Evolutionary conservation across 2,797 vertebrate genomes (phyloP).

Genomic region (Phoebastria nigripes): DNA sequence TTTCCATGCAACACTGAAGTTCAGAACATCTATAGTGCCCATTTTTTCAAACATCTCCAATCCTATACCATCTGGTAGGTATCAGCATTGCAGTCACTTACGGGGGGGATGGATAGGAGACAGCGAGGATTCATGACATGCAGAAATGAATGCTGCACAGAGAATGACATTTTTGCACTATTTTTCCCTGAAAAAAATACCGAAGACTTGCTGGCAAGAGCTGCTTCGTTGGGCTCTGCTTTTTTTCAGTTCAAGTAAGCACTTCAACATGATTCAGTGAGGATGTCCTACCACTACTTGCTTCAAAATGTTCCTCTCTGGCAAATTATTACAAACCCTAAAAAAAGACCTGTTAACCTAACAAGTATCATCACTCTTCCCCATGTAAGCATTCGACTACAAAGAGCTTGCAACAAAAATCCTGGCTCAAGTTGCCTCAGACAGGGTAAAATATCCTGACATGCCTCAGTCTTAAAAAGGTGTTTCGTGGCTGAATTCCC

Average conservation of each 20-base stretch:
- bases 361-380: not conserved
- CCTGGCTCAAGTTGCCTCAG: constrained; percentile 14
- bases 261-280: constrained; percentile 9
- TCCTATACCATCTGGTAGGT: not conserved
- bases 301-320: constrained; percentile 32
- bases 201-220: not conserved
- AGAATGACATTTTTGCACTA: not conserved
- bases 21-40: not conserved
- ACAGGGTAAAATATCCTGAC: not conserved
- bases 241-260: not conserved
- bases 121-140: not conserved
- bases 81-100: not conserved
- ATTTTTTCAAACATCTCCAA: not conserved
- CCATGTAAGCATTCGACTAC: not conserved
- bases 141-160: not conserved
- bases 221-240: not conserved
- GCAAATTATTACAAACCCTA: constrained; percentile 31
- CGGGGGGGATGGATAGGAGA: not conserved
- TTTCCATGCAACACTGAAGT: not conserved
- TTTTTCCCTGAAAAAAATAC: not conserved
- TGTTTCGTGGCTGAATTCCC: not conserved
- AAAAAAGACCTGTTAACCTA: constrained; percentile 12
- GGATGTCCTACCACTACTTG: not conserved
- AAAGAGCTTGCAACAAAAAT: not conserved
- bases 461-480: not conserved